Evolutionary conservation across 2,113 vertebrate species (phyloP), one percentile per base, ranked within the genome.

Genomic region (Rhinopomastus cyanomelas): DNA sequence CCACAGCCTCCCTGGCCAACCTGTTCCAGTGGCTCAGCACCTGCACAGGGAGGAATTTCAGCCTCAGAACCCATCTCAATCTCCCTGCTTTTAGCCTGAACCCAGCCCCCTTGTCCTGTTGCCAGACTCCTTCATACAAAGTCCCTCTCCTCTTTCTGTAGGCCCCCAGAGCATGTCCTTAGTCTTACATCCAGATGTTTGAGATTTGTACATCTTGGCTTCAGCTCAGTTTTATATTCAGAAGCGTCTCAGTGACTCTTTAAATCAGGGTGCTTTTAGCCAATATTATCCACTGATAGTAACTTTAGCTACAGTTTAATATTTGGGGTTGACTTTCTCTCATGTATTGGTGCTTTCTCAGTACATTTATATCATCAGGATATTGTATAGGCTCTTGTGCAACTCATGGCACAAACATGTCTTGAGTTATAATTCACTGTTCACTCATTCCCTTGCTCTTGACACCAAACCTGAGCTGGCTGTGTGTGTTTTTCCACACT

Each of bases 181-280:
- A 2, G 19, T 81, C n/a, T 72, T 5, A 3, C 53, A 12, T 3
- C 0, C 0, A 73, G 19, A 14, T 27, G 12, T 49, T 22, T 17
- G 27, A 80, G 56, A 12, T 69, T 39, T 37, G 23, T 53, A 1
- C 22, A 3, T 14, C 22, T 62, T 62, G 60, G 29, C 20, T 32
- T 61, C 44, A 66, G 19, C 46, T 89, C 39, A 42, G 16, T 11
- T 74, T 81, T n/a, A 7, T 15, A 53, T 83, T 22, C 76, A 12
- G 49, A 53, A 79, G 46, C n/a, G 36, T 87, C 71, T 39, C 49
- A 46, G 36, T 26, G 59, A 6, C 56, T 79, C 46, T 34, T 67
- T 32, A 60, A 67, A 55, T 52, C 69, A 13, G 9, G 5, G n/a
- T n/a, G n/a, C n/a, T n/a, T n/a, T n/a, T n/a, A 68, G 32, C 46